These are phyloP conservation scores for Petrolisthes cinctipes DNA, from an alignment of 2,888 invertebrate genomes.

Conservation along the genomic window DNA sequence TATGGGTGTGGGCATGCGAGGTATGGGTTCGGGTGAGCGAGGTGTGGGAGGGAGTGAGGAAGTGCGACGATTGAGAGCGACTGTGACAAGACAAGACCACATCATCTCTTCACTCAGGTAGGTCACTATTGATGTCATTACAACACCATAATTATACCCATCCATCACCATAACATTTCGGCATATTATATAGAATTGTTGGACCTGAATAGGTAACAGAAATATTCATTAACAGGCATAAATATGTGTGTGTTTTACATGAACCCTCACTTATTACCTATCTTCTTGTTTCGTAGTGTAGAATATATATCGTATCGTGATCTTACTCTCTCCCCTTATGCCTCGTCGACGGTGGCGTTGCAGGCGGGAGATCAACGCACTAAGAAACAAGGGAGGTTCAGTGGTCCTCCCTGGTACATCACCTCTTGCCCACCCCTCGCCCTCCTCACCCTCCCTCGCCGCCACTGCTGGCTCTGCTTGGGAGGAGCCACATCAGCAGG, in stretches of 20 bases:
- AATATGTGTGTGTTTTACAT: too few relatives aligned
- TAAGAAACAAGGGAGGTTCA: constrained; percentile 34
- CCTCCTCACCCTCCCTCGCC: not conserved
- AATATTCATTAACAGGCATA: too few relatives aligned
- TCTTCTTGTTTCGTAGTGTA: not conserved
- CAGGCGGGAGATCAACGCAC: constrained; percentile 37
- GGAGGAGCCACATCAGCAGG: too few relatives aligned
- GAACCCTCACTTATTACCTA: not conserved
- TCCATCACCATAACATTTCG: too few relatives aligned
- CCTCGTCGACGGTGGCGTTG: too few relatives aligned
- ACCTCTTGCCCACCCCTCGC: not conserved
- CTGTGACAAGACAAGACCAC: constrained; percentile 21
- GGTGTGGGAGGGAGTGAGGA: constrained; percentile 17
- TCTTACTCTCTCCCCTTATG: too few relatives aligned
- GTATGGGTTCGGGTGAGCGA: not conserved
- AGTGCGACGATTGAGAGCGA: constrained; percentile 12
- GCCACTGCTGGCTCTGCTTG: not conserved
- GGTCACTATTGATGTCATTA: not conserved
- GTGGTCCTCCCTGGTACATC: constrained; percentile 38
- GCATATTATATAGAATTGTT: too few relatives aligned
- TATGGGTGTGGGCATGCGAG: not conserved
- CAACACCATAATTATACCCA: too few relatives aligned
- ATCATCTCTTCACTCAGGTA: constrained; percentile 31
- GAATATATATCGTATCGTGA: too few relatives aligned
- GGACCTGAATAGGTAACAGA: too few relatives aligned